Evolutionary conservation across 2,797 vertebrate genomes (phyloP), one percentile per base, ranked within the genome.

Genomic region (Acipenser transmontanus): DNA sequence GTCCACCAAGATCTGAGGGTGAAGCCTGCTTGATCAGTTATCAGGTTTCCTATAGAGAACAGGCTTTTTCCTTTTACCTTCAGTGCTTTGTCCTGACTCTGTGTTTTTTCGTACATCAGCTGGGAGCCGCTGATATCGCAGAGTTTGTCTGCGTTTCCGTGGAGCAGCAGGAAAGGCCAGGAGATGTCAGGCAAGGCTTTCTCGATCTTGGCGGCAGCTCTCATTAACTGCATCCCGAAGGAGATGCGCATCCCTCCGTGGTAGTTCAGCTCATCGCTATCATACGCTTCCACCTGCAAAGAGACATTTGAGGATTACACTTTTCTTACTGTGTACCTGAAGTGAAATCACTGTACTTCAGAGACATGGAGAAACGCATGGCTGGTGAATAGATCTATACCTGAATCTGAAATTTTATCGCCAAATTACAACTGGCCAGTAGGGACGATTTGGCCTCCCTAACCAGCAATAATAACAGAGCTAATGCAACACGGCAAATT

Each of bases 81-180:
- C 34, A 99, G 68, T 0, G 90, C 95, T 78, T 98, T 99, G 88
- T 99, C 97, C 17, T 88, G 77, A 72, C 93, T 96, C n/a, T 76
- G 80, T 62, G 92, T 85, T 0, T 85, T 89, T n/a, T 96, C 91
- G 72, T 91, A 83, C 88, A 99, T 92, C 66, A 94, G 71, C 50
- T 88, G 88, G 17, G 97, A 93, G n/a, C 97, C 97, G 69, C 73
- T 82, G 85, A 97, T 92, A 72, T 98, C 91, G 0, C 95, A 97
- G 61, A 99, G 90, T 77, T 91, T 95, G 85, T 99, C 97, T 0
- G 81, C 83, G 0, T 92, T 92, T 1, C 97, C 97, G 0, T 99
- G 97, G 50, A 98, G 89, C 81, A 98, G 85, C 74, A 95, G 75
- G 80, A 99, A 89, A 48, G 96, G 96, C 85, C 96, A 84, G 17